Evolutionary conservation across 1,140 invertebrate species (phyloP), one percentile per base, ranked within the genome.

Genomic region (Bombus terrestris): DNA sequence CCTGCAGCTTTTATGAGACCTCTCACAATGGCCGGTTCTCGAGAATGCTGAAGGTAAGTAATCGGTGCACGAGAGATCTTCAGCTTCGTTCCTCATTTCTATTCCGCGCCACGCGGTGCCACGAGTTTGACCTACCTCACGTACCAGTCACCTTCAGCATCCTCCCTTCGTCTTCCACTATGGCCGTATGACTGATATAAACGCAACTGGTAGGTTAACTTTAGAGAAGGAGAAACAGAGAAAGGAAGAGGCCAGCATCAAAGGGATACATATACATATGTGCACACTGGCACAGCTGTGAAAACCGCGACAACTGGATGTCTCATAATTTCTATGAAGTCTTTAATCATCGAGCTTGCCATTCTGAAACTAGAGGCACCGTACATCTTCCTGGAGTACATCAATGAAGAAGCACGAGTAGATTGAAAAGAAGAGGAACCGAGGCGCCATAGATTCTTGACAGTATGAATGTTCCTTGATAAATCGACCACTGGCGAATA

Each of bases 131-230:
- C 84, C 84, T 81, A 81, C 83, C 84, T 85, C 84, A 81, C 84
- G 78, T 75, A 74, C 79, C 71, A 73, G 43, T 85, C 84, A 81
- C 84, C 84, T 85, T 85, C 78, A 53, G 39, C 76, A 5, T 62
- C 28, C 59, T 62, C 12, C 59, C 28, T 62, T n/a, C 25, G 10
- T 28, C 59, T 62, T 28, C 71, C 64, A 22, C 76, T 62, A 22
- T 12, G 39, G 22, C 9, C 28, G 57, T 43, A 43, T 66, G 83
- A 85, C 83, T 81, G 78, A 85, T 81, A 81, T 81, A 85, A 85
- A 85, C 78, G 77, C 83, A 85, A 85, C 77, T 81, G 83, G 77
- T 81, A 81, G 78, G 83, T 85, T 81, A 81, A 85, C 83, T 73
- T 81, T 39, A 35, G 69, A 73, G 57, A 41, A 2, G 8, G 25